Conservation (phyloP, 2,797 vertebrate genomes). For the Geotrypetes seraphini region DNA sequence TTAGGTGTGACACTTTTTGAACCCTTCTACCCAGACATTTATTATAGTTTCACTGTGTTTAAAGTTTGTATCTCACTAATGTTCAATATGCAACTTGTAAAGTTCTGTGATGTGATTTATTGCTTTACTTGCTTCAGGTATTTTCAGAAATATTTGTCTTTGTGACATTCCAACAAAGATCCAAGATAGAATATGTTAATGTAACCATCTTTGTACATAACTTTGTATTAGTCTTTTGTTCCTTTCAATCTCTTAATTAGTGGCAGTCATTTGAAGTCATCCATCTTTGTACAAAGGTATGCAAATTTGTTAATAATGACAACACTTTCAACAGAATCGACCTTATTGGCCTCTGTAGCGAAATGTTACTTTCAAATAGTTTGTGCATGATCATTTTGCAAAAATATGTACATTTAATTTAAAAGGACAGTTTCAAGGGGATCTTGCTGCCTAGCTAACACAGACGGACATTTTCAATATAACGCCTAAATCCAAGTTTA, state of each 20-base stretch:
- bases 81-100: slow-evolving; percentile 20
- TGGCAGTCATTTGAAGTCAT: slow-evolving; percentile 37
- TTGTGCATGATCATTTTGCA: slow-evolving; percentile 7
- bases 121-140: slow-evolving; percentile 38
- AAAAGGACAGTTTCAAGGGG: too few relatives aligned
- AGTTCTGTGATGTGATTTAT: slow-evolving; percentile 39
- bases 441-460: too few relatives aligned
- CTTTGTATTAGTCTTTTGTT: slow-evolving; percentile 42
- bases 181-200: slow-evolving; percentile 42
- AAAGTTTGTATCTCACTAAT: slow-evolving; percentile 24
- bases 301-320: slow-evolving; percentile 45
- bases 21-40: slow-evolving; percentile 12
- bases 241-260: slow-evolving; percentile 47
- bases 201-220: slow-evolving; percentile 27
- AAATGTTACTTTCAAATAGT: slow-evolving; percentile 22
- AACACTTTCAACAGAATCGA: slow-evolving; percentile 5
- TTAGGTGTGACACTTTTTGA: slow-evolving; percentile 2
- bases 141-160: slow-evolving; percentile 53
- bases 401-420: slow-evolving; percentile 13
- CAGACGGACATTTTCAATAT: too few relatives aligned
- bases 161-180: slow-evolving; percentile 31
- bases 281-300: slow-evolving; percentile 40
- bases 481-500: too few relatives aligned
- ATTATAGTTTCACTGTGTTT: slow-evolving; percentile 21
- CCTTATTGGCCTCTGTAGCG: slow-evolving; percentile 25